These are phyloP conservation scores for Psilanteris sp. DNA, from an alignment of 1,140 invertebrate genomes.

Conservation along the genomic window DNA sequence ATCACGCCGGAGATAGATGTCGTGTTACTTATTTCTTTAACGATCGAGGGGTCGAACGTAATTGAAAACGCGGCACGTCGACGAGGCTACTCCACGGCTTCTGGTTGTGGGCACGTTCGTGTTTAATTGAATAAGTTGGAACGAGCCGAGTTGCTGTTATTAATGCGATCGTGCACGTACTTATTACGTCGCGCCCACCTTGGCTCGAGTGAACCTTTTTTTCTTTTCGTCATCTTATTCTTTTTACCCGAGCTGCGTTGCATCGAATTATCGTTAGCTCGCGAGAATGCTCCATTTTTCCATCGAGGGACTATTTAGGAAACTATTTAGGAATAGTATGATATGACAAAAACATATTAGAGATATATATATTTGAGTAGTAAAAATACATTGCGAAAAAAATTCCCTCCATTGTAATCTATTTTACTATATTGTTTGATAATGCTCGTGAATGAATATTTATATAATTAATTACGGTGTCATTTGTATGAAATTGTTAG, in stretches of 20 bases:
- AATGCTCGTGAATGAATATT: no score
- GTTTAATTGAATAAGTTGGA: conserved; percentile 68
- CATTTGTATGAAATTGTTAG: no score
- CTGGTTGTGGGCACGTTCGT: conserved; percentile 64
- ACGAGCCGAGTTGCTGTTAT: conserved; percentile 62
- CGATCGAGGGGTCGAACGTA: conserved; percentile 63
- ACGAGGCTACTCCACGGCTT: conserved; percentile 59
- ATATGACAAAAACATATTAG: no score
- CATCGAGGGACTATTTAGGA: no score
- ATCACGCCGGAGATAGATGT: conserved; percentile 59
- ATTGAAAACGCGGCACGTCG: conserved; percentile 64
- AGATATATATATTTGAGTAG: no score
- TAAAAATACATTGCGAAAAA: no score
- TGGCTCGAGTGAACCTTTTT: conserved; percentile 25
- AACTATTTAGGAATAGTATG: no score
- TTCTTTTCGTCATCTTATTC: conserved; percentile 12
- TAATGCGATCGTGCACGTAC: conserved; percentile 64
- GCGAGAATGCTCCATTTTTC: background rate
- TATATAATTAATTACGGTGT: no score
- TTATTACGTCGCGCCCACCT: conserved; percentile 51
- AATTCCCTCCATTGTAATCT: no score
- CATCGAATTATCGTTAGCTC: conserved; percentile 35
- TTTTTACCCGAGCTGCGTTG: conserved; percentile 17
- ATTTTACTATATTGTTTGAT: no score
- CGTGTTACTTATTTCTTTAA: conserved; percentile 66